These are phyloP conservation scores for Myrmecobius fasciatus DNA, from an alignment of 2,113 vertebrate genomes.

Conservation along the genomic window DNA sequence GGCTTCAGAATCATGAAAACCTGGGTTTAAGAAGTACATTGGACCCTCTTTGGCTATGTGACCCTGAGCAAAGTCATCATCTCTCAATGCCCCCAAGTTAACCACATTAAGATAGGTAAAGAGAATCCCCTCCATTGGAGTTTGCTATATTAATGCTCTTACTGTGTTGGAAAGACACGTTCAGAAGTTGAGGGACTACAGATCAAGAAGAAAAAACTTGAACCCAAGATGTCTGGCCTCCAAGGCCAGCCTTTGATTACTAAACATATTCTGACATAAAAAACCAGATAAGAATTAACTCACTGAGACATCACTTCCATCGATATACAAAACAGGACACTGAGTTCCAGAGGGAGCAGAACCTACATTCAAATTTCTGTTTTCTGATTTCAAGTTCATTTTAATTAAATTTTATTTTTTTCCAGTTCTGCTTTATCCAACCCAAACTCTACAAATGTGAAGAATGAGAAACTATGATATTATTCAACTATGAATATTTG, in stretches of 20 bases:
- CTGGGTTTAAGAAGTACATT: neutral
- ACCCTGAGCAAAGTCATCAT: neutral
- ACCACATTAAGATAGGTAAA: neutral
- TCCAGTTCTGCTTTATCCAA: conserved; percentile 22
- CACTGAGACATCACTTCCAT: neutral
- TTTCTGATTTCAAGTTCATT: neutral
- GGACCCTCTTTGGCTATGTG: neutral
- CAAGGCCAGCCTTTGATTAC: neutral
- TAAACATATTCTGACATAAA: neutral
- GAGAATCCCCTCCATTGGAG: neutral
- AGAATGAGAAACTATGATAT: conserved; percentile 36
- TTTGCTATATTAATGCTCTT: neutral
- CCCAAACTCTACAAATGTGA: conserved; percentile 29
- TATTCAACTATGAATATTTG: conserved; percentile 44
- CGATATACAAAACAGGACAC: neutral
- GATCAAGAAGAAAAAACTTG: neutral
- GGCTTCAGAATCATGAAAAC: neutral
- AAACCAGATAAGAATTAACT: neutral
- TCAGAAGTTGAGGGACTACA: neutral
- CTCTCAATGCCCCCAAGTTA: neutral
- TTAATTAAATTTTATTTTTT: neutral
- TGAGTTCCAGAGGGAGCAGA: neutral
- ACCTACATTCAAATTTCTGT: neutral
- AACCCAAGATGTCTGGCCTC: neutral
- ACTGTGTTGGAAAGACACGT: neutral